Evolutionary conservation across 2,113 vertebrate species (phyloP).

Genomic region (Corydoras sp.): DNA sequence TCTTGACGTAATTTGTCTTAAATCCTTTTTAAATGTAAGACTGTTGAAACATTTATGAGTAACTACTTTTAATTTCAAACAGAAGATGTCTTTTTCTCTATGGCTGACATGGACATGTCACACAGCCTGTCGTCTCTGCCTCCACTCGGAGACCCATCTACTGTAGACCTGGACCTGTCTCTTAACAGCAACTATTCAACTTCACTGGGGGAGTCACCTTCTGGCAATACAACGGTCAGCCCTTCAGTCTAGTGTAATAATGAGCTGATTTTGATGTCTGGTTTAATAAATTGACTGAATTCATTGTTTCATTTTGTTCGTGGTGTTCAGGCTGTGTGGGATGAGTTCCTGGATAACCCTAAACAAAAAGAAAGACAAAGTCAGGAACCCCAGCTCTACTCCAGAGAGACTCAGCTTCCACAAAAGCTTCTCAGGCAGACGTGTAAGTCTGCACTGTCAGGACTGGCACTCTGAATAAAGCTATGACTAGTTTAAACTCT

Average conservation of each 20-base stretch:
- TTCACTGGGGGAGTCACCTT: slow-evolving; percentile 83
- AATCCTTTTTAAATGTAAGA: too few relatives aligned
- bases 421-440: slow-evolving; percentile 72
- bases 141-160: slow-evolving; percentile 90
- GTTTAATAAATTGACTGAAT: too few relatives aligned
- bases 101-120: slow-evolving; percentile 99
- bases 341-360: slow-evolving; percentile 80
- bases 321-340: slow-evolving; percentile 76
- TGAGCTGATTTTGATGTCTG: slow-evolving; percentile 5
- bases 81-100: slow-evolving; percentile 93
- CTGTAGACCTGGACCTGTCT: slow-evolving; percentile 90
- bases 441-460: slow-evolving; percentile 64
- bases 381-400: slow-evolving; percentile 58
- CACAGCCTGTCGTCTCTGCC: slow-evolving; percentile 93
- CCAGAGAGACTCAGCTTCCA: slow-evolving; percentile 63
- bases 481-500: too few relatives aligned
- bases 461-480: background rate
- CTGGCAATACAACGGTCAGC: slow-evolving; percentile 76
- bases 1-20: background rate
- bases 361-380: slow-evolving; percentile 69
- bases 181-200: slow-evolving; percentile 86
- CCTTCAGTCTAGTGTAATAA: background rate
- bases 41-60: too few relatives aligned
- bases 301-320: background rate
- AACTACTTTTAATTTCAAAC: too few relatives aligned